Conservation (phyloP, 2,888 invertebrate species). For the Conomelus anceps region DNA sequence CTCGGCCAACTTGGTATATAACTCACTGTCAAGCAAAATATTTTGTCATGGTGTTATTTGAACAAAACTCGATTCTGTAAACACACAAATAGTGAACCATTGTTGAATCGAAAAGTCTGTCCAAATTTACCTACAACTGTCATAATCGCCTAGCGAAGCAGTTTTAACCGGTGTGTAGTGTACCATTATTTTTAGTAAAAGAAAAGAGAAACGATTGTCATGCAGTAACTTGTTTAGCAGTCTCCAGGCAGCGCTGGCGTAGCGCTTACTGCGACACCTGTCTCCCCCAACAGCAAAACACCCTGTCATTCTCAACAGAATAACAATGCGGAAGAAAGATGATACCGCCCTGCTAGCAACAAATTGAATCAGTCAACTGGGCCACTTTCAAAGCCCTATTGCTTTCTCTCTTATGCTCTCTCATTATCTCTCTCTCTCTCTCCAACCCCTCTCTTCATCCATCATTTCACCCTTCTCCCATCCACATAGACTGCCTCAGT, state of each 20-base stretch:
- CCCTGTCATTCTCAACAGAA: neutral
- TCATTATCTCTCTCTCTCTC: constrained; percentile 9
- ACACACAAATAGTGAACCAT: neutral
- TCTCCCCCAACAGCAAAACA: constrained; percentile 2
- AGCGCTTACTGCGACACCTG: constrained; percentile 3
- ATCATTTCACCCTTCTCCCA: neutral
- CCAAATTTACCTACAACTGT: neutral
- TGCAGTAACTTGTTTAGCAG: neutral
- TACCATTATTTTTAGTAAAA: neutral
- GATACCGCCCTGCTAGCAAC: neutral
- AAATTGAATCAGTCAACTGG: neutral
- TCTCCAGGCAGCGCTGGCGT: neutral
- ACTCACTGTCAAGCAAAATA: neutral
- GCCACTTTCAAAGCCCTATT: neutral
- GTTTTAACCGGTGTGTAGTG: neutral
- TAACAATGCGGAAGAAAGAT: neutral
- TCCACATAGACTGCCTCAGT: neutral
- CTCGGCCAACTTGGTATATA: too few species aligned
- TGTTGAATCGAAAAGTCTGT: too few species aligned
- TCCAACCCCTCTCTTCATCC: neutral
- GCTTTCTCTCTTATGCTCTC: constrained; percentile 1
- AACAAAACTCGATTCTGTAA: neutral
- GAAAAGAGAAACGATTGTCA: neutral
- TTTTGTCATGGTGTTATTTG: neutral
- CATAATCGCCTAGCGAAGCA: neutral